These are phyloP conservation scores for Coptodon bakossiorum DNA, from an alignment of 2,113 vertebrate genomes.

Conservation along the genomic window DNA sequence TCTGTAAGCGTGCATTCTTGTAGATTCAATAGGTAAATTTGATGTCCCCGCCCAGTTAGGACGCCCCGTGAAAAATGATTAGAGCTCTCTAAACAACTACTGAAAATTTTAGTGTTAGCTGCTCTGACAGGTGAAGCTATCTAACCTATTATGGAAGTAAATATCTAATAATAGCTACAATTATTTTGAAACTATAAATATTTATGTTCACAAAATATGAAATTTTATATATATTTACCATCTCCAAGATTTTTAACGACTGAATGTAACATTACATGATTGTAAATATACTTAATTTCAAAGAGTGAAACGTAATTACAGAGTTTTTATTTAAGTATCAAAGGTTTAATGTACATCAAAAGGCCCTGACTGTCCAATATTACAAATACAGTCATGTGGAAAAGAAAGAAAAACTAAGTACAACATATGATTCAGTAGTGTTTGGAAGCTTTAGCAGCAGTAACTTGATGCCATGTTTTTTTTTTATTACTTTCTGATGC, in stretches of 20 bases:
- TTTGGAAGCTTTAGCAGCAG: not conserved
- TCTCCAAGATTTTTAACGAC: not conserved
- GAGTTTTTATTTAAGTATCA: not conserved
- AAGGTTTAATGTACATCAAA: not conserved
- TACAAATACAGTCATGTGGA: not conserved
- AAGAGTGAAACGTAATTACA: not conserved
- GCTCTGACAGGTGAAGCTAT: not conserved
- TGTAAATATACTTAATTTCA: not conserved
- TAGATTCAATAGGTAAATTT: fast-evolving
- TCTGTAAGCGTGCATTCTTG: fast-evolving
- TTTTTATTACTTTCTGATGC: not conserved
- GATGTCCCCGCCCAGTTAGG: not conserved
- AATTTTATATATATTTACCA: not conserved
- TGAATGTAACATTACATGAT: not conserved
- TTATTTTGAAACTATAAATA: not conserved
- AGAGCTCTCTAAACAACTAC: not conserved
- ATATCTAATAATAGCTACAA: not conserved
- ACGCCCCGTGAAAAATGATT: fast-evolving
- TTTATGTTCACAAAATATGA: not conserved
- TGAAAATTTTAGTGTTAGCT: not conserved
- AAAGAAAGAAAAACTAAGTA: not conserved
- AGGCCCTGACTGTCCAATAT: not conserved
- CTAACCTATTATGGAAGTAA: not conserved
- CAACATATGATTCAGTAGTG: not conserved
- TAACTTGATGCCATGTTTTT: not conserved